These are phyloP conservation scores for Elymnias hypermnestra DNA, from an alignment of 1,140 invertebrate genomes.

Conservation along the genomic window DNA sequence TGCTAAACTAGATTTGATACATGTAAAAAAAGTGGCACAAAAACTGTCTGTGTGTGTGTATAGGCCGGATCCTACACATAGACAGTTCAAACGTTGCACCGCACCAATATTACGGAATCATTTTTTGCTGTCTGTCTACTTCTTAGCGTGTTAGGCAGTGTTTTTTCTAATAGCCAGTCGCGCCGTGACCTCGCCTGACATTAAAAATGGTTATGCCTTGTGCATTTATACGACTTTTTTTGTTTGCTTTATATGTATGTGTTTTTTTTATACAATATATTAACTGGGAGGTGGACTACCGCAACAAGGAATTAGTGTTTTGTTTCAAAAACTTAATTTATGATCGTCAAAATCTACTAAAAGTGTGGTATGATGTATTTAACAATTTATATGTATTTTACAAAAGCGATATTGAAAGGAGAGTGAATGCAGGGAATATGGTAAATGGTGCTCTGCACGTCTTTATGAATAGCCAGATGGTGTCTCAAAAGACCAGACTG, in stretches of 20 bases:
- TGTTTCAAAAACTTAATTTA: too few species aligned
- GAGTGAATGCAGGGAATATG: too few species aligned
- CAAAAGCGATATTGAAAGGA: too few species aligned
- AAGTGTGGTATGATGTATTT: too few species aligned
- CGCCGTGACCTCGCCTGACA: constrained; percentile 67
- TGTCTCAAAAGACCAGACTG: too few species aligned
- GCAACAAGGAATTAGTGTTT: too few species aligned
- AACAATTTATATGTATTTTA: too few species aligned
- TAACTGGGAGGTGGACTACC: not conserved
- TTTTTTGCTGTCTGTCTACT: constrained; percentile 64
- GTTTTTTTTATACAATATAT: constrained; percentile 10
- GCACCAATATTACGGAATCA: constrained; percentile 46
- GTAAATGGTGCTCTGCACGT: too few species aligned
- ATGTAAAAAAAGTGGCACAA: constrained; percentile 10
- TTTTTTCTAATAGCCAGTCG: constrained; percentile 58
- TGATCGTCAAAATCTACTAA: too few species aligned
- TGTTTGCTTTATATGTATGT: constrained; percentile 19
- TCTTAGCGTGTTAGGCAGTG: constrained; percentile 56
- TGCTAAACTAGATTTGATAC: constrained; percentile 13
- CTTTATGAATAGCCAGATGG: too few species aligned
- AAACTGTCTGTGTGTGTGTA: constrained; percentile 8
- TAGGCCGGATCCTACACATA: constrained; percentile 17
- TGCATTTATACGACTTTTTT: constrained; percentile 52
- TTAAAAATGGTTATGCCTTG: constrained; percentile 65
- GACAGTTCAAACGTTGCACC: constrained; percentile 36